These are phyloP conservation scores for Trichomalopsis sarcophagae DNA, from an alignment of 1,140 invertebrate genomes.

Conservation along the genomic window DNA sequence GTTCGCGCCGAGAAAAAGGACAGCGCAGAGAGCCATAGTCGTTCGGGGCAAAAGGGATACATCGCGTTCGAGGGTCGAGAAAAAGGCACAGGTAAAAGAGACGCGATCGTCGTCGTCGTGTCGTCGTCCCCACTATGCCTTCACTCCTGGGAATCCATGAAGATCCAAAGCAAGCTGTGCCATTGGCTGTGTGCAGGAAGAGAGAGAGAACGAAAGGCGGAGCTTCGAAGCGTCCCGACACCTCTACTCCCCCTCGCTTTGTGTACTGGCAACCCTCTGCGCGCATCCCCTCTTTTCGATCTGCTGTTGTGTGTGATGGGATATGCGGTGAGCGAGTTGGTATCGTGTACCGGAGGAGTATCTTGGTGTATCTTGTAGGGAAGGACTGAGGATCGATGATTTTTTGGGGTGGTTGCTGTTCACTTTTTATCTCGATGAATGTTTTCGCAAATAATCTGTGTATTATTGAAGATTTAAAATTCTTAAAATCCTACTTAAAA, in stretches of 20 bases:
- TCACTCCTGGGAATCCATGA: not conserved
- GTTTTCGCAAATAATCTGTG: no score
- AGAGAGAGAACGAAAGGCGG: conserved; percentile 39
- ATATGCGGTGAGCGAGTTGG: no score
- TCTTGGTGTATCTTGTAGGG: no score
- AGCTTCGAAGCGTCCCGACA: conserved; percentile 13
- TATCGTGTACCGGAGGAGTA: no score
- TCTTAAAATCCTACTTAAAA: no score
- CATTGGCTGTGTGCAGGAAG: not conserved
- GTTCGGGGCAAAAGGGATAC: not conserved
- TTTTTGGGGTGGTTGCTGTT: no score
- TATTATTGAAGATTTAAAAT: no score
- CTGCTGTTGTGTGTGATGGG: no score
- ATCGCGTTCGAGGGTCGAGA: not conserved
- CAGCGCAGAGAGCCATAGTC: not conserved
- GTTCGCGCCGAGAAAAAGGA: not conserved
- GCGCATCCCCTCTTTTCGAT: not conserved
- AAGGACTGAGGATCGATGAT: no score
- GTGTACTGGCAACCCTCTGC: not conserved
- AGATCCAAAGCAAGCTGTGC: not conserved
- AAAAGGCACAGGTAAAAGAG: not conserved
- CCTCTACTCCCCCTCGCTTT: not conserved
- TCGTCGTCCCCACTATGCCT: not conserved
- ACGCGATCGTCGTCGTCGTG: not conserved
- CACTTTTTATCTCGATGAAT: no score